Conservation (phyloP, 35 echinoderm and acorn worm species). For the Ophioderma brevispina region DNA sequence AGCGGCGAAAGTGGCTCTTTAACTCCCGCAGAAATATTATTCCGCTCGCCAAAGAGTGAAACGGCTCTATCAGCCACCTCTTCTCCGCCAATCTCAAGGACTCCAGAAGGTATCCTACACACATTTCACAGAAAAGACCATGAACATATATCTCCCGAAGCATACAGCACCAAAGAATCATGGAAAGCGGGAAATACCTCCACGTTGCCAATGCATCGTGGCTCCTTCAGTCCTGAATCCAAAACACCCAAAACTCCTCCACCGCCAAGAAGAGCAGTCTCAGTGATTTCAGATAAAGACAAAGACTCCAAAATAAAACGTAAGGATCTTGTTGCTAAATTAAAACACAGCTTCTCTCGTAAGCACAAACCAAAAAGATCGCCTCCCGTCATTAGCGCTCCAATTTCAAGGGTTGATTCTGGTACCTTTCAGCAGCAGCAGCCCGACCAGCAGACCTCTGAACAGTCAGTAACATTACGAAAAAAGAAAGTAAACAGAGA, state of each 20-base stretch:
- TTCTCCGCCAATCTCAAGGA: neutral
- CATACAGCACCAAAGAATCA: neutral
- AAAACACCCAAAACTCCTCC: neutral
- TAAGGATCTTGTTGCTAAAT: neutral
- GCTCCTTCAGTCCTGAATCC: neutral
- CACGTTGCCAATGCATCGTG: neutral
- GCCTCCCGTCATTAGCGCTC: neutral
- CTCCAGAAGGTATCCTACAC: neutral
- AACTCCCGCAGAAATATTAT: neutral
- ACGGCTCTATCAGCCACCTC: neutral
- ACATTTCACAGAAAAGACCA: neutral
- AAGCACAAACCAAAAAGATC: neutral
- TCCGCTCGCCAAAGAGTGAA: neutral
- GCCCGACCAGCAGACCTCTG: neutral
- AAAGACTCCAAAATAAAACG: neutral
- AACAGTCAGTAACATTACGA: neutral
- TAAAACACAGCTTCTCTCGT: neutral
- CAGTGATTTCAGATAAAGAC: neutral
- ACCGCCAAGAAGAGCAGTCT: neutral
- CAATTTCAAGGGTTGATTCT: neutral
- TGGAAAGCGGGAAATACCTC: neutral
- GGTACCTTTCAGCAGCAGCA: too few species aligned
- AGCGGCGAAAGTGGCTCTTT: neutral
- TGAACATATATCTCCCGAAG: too few species aligned
- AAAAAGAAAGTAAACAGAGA: neutral